Percentiles rank a stretch among this genome's conserved stretches.
Conservation (phyloP, 2,113 vertebrate genomes). For the Dasyurus viverrinus region DNA sequence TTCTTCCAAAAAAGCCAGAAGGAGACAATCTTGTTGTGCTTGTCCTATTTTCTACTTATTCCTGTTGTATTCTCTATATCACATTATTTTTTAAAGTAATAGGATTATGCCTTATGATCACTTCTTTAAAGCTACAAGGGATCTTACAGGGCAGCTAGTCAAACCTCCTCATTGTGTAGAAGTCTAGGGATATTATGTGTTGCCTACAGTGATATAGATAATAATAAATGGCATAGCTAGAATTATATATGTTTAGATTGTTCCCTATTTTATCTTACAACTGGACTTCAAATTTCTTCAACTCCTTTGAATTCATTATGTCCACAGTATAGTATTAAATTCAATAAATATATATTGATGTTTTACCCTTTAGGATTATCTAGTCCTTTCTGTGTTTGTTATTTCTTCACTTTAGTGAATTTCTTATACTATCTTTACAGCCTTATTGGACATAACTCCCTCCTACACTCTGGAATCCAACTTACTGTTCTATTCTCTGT, state of each 20-base stretch:
- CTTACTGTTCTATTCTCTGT: neutral
- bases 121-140: neutral
- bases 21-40: neutral
- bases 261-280: too few species aligned
- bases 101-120: neutral
- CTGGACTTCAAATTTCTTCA: neutral
- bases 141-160: neutral
- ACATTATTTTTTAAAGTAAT: neutral
- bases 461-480: neutral
- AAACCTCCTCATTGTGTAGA: neutral
- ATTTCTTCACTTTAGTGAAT: neutral
- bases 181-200: neutral
- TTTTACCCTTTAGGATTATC: neutral
- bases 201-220: neutral
- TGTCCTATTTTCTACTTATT: neutral
- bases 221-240: neutral
- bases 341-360: too few species aligned
- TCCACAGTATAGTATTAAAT: too few species aligned
- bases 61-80: neutral
- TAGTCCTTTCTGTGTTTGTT: neutral
- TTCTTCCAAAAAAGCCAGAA: neutral
- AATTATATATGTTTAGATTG: neutral
- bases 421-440: neutral
- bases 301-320: neutral
- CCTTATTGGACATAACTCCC: neutral